Base-by-base conservation (phyloP, 2,888 invertebrate genomes). In the Drosophila macrospina region DNA sequence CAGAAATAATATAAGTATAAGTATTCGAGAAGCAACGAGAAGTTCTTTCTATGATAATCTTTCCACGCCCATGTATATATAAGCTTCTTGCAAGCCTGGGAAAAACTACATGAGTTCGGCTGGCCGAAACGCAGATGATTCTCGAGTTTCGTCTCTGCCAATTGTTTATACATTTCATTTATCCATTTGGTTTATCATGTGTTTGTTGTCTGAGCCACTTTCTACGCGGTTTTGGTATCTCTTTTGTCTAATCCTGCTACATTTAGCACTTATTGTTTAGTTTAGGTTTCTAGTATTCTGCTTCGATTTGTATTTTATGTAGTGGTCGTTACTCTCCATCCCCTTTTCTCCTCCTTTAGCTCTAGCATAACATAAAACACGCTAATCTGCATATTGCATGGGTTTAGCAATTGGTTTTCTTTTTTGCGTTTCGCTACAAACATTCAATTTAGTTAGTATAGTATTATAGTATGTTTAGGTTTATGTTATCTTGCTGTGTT, bases 371-470 rank as follows among this genome's bases (percentile, higher is more conserved):
- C 70, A 77, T 67, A 66, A 66, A 78, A 80, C 56, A 69, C 69
- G 57, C 48, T 72, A 72, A 52, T 72, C 66, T 65, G 70, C 65
- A 74, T 74, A 64, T 74, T 61, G 66, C 60, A 61, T 61, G 52
- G 34, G 60, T 60, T 36, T 73, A 61, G 61, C 69, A 45, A 69
- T 65, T 65, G 69, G 48, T 28, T 64, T 62, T 68, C 30, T 44
- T 59, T 41, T 73, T 69, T 68, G n/a, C 55, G 63, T 80, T 85
- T 72, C 74, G 66, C 85, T 84, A 84, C 88, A 84, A 86, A 84
- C 85, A 85, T 81, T 83, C 61, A 86, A 74, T 84, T 83, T 83
- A 66, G 48, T 80, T 73, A 64, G 52, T 67, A 64, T 73, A 26
- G 7, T 26, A 67, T 72, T 68, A 57, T 74, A 61, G 50, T 69